A percentile compares a stretch with the other conserved stretches of the same genome.
Evolutionary conservation across 1,140 invertebrate genomes (phyloP).

Genomic region (Heliconius hewitsoni): DNA sequence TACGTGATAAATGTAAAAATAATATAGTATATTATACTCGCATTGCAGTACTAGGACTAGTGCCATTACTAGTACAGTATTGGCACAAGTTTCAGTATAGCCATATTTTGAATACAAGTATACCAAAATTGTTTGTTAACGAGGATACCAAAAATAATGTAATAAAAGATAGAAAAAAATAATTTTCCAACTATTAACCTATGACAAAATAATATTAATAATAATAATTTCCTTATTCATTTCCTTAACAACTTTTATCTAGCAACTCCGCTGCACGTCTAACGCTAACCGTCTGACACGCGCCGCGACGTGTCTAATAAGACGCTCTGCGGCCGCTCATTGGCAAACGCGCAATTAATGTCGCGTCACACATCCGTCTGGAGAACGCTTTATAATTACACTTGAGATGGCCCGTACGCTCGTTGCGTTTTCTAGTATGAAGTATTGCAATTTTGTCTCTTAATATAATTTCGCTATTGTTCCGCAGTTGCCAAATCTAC

Average conservation of each 20-base stretch:
- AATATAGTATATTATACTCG: too few species aligned
- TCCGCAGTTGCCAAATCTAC: too few species aligned
- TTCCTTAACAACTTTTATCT: neutral
- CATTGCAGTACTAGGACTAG: too few species aligned
- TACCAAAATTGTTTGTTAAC: too few species aligned
- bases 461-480: too few species aligned
- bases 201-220: neutral
- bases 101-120: too few species aligned
- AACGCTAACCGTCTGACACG: conserved; percentile 53
- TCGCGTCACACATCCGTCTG: conserved; percentile 48
- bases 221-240: neutral
- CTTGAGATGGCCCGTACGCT: conserved; percentile 26
- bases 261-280: conserved; percentile 23
- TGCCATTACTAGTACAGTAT: too few species aligned
- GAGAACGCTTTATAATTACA: conserved; percentile 50
- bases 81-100: too few species aligned
- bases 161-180: neutral
- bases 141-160: neutral
- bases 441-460: too few species aligned
- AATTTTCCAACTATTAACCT: neutral
- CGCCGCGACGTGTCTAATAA: conserved; percentile 70
- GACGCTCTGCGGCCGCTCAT: conserved; percentile 63
- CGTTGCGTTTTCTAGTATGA: neutral
- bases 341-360: conserved; percentile 63
- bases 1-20: neutral